Evolutionary conservation across 2,113 vertebrate species (phyloP).

Genomic region (Colinus virginianus): DNA sequence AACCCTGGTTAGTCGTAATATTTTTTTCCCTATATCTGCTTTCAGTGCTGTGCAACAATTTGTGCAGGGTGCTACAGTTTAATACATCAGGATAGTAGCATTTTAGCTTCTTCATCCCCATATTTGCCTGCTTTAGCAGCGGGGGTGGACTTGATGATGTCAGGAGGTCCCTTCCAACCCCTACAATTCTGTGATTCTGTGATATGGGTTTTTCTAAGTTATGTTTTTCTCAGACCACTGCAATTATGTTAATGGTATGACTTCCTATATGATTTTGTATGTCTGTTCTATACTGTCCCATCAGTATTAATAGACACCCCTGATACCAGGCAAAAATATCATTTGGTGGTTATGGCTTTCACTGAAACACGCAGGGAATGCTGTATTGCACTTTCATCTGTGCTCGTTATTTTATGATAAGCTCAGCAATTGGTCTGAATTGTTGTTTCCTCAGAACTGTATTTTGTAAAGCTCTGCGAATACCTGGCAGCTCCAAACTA

Average conservation of each 20-base stretch:
- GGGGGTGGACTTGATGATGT: too few species aligned
- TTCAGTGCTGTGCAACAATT: not conserved
- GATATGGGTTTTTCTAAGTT: not conserved
- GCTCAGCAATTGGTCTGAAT: slow-evolving; percentile 18
- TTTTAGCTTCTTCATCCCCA: not conserved
- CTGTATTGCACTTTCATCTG: not conserved
- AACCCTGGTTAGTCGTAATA: not conserved
- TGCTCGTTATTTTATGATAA: not conserved
- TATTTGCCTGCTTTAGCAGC: too few species aligned
- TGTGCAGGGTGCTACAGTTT: not conserved
- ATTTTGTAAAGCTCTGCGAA: not conserved
- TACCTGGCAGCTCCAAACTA: slow-evolving; percentile 9
- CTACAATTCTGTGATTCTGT: not conserved
- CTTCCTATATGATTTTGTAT: not conserved
- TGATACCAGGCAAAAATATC: not conserved
- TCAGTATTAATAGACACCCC: not conserved
- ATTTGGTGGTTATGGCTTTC: slow-evolving; percentile 24
- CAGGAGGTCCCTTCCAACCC: too few species aligned
- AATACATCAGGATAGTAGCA: not conserved
- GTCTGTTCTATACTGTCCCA: not conserved
- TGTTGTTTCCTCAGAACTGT: not conserved
- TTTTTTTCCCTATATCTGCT: not conserved
- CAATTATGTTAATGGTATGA: not conserved
- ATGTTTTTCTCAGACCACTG: not conserved
- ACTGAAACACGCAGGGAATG: not conserved